Percentiles rank a stretch among this genome's conserved stretches.
These are phyloP conservation scores for Chunga burmeisteri DNA, from an alignment of 2,113 vertebrate species.

Conservation along the genomic window DNA sequence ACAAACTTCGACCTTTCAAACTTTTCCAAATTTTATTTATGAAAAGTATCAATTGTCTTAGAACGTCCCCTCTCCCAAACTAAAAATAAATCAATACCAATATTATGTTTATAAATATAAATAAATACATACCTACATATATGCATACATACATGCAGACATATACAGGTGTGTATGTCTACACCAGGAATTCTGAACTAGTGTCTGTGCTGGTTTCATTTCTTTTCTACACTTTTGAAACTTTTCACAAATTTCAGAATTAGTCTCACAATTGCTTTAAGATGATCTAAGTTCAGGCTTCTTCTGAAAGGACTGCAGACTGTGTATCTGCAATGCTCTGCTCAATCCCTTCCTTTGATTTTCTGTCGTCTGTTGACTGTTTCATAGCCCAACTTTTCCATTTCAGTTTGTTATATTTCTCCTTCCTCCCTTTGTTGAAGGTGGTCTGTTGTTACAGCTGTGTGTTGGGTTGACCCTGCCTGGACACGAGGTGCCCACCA, in stretches of 20 bases:
- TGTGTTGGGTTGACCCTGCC: background rate
- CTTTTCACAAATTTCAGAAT: background rate
- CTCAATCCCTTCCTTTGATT: background rate
- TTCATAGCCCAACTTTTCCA: background rate
- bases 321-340: background rate
- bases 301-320: background rate
- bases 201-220: background rate
- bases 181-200: background rate
- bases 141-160: background rate
- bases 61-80: background rate
- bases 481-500: background rate
- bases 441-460: background rate
- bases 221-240: background rate
- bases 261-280: background rate
- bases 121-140: background rate
- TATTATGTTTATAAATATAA: background rate
- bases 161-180: background rate
- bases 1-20: background rate
- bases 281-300: background rate
- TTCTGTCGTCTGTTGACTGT: accelerated
- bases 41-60: background rate
- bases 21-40: background rate
- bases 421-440: background rate
- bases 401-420: background rate
- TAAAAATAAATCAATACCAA: background rate